Evolutionary conservation across 2,797 vertebrate species (phyloP).

Genomic region (Miichthys miiuy): DNA sequence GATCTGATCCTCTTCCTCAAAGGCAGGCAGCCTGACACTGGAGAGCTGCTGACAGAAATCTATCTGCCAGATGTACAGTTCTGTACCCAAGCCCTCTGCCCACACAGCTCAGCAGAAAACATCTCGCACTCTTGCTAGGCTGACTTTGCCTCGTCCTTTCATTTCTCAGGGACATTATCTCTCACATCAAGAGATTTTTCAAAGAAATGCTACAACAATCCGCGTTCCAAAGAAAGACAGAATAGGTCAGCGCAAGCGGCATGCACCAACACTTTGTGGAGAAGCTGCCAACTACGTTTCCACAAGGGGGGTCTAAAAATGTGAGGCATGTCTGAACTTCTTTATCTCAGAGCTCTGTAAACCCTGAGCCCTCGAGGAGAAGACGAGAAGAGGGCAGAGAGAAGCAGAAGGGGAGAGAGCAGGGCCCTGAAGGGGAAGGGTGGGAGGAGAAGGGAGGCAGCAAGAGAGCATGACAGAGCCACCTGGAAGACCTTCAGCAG

Average conservation of each 20-base stretch:
- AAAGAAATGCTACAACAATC: constrained; percentile 50
- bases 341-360: constrained; percentile 80
- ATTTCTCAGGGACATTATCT: constrained; percentile 78
- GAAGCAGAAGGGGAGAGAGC: constrained; percentile 52
- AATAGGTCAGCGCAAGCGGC: constrained; percentile 58
- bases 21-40: constrained; percentile 84
- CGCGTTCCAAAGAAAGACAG: constrained; percentile 35
- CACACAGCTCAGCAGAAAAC: constrained; percentile 84
- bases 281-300: constrained; percentile 78
- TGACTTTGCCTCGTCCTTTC: constrained; percentile 69
- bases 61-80: constrained; percentile 86
- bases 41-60: constrained; percentile 88
- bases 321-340: constrained; percentile 86
- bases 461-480: constrained; percentile 83
- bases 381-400: constrained; percentile 57
- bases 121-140: constrained; percentile 72
- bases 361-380: constrained; percentile 66
- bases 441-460: constrained; percentile 59
- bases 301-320: constrained; percentile 84
- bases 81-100: constrained; percentile 77
- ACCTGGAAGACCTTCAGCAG: constrained; percentile 89
- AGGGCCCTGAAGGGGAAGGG: constrained; percentile 41
- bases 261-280: constrained; percentile 45
- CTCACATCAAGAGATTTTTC: constrained; percentile 67
- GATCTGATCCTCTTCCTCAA: constrained; percentile 90